Evolutionary conservation across 2,888 invertebrate species (phyloP), one percentile per base, ranked within the genome.

Genomic region (Sthenelais limicola): DNA sequence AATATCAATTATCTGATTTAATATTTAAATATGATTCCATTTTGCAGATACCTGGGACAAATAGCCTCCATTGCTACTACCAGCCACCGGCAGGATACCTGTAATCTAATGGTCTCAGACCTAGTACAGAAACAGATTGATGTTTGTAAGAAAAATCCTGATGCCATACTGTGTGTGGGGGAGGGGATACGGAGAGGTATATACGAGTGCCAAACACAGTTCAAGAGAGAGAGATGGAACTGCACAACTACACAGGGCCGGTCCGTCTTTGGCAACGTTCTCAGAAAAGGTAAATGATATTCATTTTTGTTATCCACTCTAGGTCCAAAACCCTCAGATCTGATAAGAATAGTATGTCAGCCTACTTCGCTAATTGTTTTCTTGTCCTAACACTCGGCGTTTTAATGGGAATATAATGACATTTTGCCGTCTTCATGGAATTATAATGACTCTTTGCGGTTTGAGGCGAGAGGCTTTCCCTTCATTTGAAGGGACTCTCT

Each of bases 141-240:
- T 73, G 85, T 89, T 74, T 90, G 90, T 80, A 81, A 87, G 78
- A 85, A 88, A 74, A 88, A 90, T 77, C 90, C 90, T 0, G 86
- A 89, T 80, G 88, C 90, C 49, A 88, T 91, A 73, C 84, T 86
- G 51, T 89, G 89, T 75, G 90, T 91, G 66, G 89, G 89, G 18
- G 87, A 89, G 51, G 91, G 91, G 18, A 90, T 90, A 1, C 82
- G 89, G 38, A 83, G 89, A 48, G 90, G 90, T 33, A 90, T 91
- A 74, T 81, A 85, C 38, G 90, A 91, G 80, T 91, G 91, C 78
- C 90, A 90, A 80, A 85, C 86, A 71, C 91, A 91, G 83, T 91
- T 91, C 83, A 84, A 87, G 68, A 87, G 88, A 79, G 90, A 91
- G 80, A 83, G 90, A 15, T 91, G 91, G 91, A 91, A 91, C 83